Evolutionary conservation across 92 coral and sea anemone genomes (phyloP).

Genomic region (Phymanthus crucifer): DNA sequence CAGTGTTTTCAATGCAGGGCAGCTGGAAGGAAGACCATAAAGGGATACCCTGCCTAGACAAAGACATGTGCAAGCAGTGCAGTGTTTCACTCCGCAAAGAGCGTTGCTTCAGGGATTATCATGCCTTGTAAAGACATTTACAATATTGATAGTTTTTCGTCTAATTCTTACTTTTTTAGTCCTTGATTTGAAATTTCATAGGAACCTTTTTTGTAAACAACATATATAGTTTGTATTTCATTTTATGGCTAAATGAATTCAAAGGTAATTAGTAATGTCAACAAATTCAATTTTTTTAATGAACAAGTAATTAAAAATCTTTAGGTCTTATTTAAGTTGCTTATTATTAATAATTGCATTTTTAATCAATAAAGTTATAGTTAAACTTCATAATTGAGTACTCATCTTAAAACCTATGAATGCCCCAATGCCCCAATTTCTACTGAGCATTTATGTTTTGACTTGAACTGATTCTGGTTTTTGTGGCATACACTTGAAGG

Average conservation of each 20-base stretch:
- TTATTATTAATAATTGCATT: slow-evolving; percentile 11
- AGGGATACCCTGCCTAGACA: slow-evolving; percentile 50
- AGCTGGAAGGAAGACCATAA: slow-evolving; percentile 31
- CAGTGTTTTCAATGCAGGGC: slow-evolving; percentile 44
- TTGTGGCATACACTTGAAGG: too few relatives aligned
- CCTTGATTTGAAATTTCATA: neutral
- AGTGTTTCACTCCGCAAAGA: slow-evolving; percentile 53
- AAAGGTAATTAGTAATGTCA: slow-evolving; percentile 26
- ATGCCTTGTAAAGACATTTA: slow-evolving; percentile 11
- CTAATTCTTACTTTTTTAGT: too few relatives aligned
- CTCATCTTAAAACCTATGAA: slow-evolving; percentile 3
- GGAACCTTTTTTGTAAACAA: too few relatives aligned
- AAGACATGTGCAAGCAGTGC: slow-evolving; percentile 38
- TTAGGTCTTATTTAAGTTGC: slow-evolving; percentile 1
- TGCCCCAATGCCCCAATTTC: neutral
- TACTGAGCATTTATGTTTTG: slow-evolving; percentile 29
- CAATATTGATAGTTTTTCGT: neutral
- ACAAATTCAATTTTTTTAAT: slow-evolving; percentile 47
- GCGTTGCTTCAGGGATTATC: slow-evolving; percentile 50
- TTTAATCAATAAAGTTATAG: neutral
- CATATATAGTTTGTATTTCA: neutral
- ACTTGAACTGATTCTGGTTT: neutral
- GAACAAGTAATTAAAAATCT: slow-evolving; percentile 12
- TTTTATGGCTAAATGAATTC: slow-evolving; percentile 2
- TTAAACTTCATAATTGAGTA: slow-evolving; percentile 15